Conservation (phyloP, 1,140 invertebrate species). For the Aphelinus atriplicis region DNA sequence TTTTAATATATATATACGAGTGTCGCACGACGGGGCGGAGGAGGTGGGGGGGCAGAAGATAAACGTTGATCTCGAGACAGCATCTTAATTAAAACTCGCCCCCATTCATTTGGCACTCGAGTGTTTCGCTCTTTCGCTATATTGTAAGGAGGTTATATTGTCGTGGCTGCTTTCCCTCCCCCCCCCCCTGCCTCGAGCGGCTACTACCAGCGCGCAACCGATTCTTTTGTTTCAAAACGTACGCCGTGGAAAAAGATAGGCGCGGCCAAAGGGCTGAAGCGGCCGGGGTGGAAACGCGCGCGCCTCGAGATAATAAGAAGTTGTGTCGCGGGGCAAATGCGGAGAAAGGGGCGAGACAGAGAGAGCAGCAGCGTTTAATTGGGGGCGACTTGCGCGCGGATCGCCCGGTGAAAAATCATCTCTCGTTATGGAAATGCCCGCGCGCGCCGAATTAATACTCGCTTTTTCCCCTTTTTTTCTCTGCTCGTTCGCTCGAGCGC, state of each 20-base stretch:
- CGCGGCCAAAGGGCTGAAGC: constrained; percentile 32
- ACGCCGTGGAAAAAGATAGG: constrained; percentile 60
- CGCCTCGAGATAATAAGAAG: too few relatives aligned
- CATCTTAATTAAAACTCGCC: constrained; percentile 69
- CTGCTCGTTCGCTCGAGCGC: not conserved
- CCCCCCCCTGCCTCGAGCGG: not conserved
- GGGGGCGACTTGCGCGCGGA: not conserved
- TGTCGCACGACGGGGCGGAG: not conserved
- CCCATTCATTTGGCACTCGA: constrained; percentile 62
- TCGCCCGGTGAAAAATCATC: constrained; percentile 34
- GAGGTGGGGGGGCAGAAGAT: not conserved
- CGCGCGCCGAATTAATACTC: not conserved
- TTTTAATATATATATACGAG: too few relatives aligned
- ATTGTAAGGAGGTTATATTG: too few relatives aligned
- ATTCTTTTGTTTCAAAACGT: constrained; percentile 61
- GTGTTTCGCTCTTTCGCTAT: too few relatives aligned
- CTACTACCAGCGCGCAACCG: constrained; percentile 23
- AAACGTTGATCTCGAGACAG: constrained; percentile 53
- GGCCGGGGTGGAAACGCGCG: too few relatives aligned
- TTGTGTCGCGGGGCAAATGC: too few relatives aligned
- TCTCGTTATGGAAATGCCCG: constrained; percentile 38
- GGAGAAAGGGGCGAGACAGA: too few relatives aligned
- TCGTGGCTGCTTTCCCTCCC: not conserved
- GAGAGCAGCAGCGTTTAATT: constrained; percentile 8
- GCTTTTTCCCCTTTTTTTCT: not conserved